Conservation (phyloP, 2,888 invertebrate genomes). For the Erannis defoliaria region DNA sequence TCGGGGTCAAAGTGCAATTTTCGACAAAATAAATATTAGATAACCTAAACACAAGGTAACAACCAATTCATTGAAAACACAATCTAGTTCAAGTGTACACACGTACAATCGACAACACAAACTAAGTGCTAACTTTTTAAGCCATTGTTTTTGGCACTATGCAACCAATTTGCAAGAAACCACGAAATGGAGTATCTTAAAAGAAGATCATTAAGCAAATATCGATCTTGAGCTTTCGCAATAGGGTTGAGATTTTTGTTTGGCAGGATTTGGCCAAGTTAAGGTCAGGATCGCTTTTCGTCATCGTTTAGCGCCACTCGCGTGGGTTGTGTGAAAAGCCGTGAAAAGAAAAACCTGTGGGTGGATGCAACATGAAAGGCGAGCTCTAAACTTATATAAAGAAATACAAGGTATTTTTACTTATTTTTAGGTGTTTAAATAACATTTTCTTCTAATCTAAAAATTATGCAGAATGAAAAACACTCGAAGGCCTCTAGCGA, state of each 20-base stretch:
- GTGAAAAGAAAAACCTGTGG: constrained; percentile 13
- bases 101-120: constrained; percentile 58
- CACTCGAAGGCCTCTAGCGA: no score
- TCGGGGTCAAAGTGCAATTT: background rate
- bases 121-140: constrained; percentile 47
- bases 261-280: constrained; percentile 34
- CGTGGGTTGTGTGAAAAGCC: constrained; percentile 56
- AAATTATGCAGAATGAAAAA: no score
- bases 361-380: background rate
- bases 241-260: constrained; percentile 19
- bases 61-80: constrained; percentile 68
- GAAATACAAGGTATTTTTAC: background rate
- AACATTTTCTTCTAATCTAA: no score
- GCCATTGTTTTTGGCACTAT: constrained; percentile 60
- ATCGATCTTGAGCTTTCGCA: constrained; percentile 18
- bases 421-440: no score
- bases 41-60: constrained; percentile 43
- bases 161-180: constrained; percentile 62
- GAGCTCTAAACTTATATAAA: background rate
- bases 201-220: constrained; percentile 4
- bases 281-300: constrained; percentile 62
- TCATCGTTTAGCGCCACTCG: constrained; percentile 63
- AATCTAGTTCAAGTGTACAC: constrained; percentile 81
- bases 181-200: constrained; percentile 35
- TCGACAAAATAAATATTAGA: constrained; percentile 11